Percentiles rank a stretch among this genome's conserved stretches.
These are phyloP conservation scores for Bombus soroeensis DNA, from an alignment of 1,140 invertebrate species.

Conservation along the genomic window DNA sequence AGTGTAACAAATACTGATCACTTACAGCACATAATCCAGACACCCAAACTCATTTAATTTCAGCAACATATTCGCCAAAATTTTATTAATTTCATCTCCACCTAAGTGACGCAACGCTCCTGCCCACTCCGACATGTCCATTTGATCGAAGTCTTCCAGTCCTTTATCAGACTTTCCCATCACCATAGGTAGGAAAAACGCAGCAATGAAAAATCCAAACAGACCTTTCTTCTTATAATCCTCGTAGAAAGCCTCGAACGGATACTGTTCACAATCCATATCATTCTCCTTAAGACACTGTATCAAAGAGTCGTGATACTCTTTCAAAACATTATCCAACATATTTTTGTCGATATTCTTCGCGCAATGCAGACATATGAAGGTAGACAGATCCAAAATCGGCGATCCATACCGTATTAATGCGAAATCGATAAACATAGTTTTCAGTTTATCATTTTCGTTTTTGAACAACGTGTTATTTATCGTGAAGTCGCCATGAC, in stretches of 20 bases:
- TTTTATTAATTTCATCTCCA: constrained; percentile 57
- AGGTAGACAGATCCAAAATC: constrained; percentile 78
- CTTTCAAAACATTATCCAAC: constrained; percentile 69
- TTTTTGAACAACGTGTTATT: constrained; percentile 77
- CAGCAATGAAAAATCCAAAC: constrained; percentile 72
- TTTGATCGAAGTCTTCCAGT: neutral
- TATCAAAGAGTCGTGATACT: constrained; percentile 71
- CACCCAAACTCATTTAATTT: constrained; percentile 62
- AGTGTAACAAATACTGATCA: neutral
- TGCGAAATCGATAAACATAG: constrained; percentile 80
- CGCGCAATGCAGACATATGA: constrained; percentile 75
- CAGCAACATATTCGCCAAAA: constrained; percentile 68
- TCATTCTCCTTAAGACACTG: constrained; percentile 51
- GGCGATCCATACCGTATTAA: constrained; percentile 74
- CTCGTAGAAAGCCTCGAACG: constrained; percentile 66
- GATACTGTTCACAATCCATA: constrained; percentile 62
- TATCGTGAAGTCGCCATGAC: constrained; percentile 79
- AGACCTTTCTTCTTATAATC: constrained; percentile 73
- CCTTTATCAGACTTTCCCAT: neutral
- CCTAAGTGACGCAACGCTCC: neutral
- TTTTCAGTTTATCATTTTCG: constrained; percentile 42
- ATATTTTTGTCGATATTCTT: constrained; percentile 45
- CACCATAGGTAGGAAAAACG: constrained; percentile 71
- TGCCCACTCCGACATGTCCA: fast-evolving
- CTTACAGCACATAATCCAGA: constrained; percentile 49